Evolutionary conservation across 1,140 invertebrate genomes (phyloP), one percentile per base, ranked within the genome.

Genomic region (Caligus rogercresseyi): DNA sequence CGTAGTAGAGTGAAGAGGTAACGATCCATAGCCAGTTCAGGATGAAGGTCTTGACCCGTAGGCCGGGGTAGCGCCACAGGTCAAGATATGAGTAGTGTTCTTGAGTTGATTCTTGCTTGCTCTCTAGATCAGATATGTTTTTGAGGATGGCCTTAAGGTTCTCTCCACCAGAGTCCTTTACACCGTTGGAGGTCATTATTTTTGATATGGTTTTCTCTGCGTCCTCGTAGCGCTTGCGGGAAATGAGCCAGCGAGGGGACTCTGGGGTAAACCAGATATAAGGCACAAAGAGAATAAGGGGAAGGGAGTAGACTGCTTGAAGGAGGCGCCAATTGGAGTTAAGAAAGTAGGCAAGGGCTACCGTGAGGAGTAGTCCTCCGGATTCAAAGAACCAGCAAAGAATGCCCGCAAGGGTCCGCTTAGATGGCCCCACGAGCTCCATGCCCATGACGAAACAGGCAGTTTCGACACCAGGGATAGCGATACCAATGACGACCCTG

Each of bases 341-440:
- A 13, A 63, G 14, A 3, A 63, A 3, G 43, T 56, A 63, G 2
- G 61, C 61, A n/a, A 63, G 19, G 3, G 1, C 19, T 14, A 63
- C 61, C 3, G 52, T 21, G 13, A 20, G 57, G 14, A 63, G 1
- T 14, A 63, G 53, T 15, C 61, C 61, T 15, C 23, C 21, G 14
- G 61, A 53, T 16, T 63, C 61, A 57, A 63, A 63, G 54, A 63
- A 63, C 61, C 61, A 63, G 24, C 61, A 63, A 16, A 55, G 52
- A 15, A 63, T 63, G 1, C 61, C 61, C 7, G 61, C 61, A 24
- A 63, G 25, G 14, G 61, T 63, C 25, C 61, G 54, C 25, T 63
- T 63, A 16, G 18, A 25, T 16, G 61, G 61, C 16, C 61, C 61
- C 3, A 63, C 61, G 19, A 63, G 54, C 52, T 63, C 61, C 52